Percentiles rank a stretch among this genome's conserved stretches.
phyloP scores from a whole-genome alignment of 2,797 vertebrate genomes.

The Tapirus indicus region DNA sequence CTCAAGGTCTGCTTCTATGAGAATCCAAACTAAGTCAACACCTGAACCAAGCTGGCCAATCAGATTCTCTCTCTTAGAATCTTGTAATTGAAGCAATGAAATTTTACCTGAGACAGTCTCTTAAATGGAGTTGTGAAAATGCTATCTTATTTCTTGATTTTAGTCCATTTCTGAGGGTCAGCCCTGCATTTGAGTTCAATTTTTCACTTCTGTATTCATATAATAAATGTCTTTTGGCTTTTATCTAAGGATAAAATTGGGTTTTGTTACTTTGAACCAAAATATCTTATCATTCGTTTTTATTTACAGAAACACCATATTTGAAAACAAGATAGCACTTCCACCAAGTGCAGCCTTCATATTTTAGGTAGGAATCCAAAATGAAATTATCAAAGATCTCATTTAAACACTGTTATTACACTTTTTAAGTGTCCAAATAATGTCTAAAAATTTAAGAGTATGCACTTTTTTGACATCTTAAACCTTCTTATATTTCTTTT shows the following conservation, averaged over 20 bases:
- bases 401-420: conserved; percentile 17
- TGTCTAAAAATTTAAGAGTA: not conserved
- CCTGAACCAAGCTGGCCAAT: not conserved
- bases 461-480: not conserved
- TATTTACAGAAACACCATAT: not conserved
- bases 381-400: not conserved
- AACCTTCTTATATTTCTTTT: not conserved
- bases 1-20: not conserved
- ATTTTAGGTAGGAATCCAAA: conserved; percentile 16
- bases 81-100: conserved; percentile 4
- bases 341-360: not conserved
- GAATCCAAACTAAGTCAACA: not conserved
- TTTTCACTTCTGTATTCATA: not conserved
- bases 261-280: not conserved
- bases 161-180: conserved; percentile 13
- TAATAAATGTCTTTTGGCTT: not conserved
- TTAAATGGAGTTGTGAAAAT: not conserved
- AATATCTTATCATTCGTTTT: not conserved
- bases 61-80: not conserved
- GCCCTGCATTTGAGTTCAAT: not conserved
- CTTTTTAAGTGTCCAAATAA: not conserved
- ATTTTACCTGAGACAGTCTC: not conserved
- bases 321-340: not conserved
- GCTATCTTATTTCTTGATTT: not conserved
- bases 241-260: conserved; percentile 7